phyloP scores from a whole-genome alignment of 2,113 vertebrate genomes.

The human region DNA sequence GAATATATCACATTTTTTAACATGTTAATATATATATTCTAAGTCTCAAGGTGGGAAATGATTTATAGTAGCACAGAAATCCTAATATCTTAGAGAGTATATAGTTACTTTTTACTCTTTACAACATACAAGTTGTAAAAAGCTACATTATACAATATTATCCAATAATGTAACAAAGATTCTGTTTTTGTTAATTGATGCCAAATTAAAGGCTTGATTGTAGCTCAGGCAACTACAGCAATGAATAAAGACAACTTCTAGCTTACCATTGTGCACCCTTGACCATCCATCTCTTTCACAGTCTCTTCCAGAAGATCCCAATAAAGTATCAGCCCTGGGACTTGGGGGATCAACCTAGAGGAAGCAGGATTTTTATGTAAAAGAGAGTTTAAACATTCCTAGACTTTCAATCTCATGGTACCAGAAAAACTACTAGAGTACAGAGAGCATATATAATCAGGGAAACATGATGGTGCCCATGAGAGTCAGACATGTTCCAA shows the following conservation, averaged over 20 bases:
- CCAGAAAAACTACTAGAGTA: neutral
- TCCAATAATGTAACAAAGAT: neutral
- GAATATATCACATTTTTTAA: neutral
- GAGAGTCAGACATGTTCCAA: neutral
- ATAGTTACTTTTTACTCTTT: neutral
- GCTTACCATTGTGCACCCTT: conserved; percentile 76
- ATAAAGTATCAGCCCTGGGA: conserved; percentile 73
- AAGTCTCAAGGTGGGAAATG: conserved; percentile 24
- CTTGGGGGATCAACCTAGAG: conserved; percentile 81
- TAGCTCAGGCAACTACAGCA: neutral
- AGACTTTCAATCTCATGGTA: neutral
- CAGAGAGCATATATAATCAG: neutral
- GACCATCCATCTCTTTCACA: conserved; percentile 72
- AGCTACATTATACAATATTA: neutral
- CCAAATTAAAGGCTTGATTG: neutral
- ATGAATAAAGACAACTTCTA: neutral
- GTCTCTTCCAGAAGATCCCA: conserved; percentile 66
- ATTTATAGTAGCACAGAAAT: conserved; percentile 29
- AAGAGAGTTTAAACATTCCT: neutral
- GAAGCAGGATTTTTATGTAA: neutral
- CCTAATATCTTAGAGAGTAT: neutral
- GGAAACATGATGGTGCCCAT: neutral
- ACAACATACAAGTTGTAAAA: neutral
- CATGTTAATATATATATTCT: neutral
- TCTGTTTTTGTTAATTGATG: neutral